Percentiles rank a stretch among this genome's conserved stretches.
Conservation (phyloP, 2,113 vertebrate species). For the Axis porcinus region DNA sequence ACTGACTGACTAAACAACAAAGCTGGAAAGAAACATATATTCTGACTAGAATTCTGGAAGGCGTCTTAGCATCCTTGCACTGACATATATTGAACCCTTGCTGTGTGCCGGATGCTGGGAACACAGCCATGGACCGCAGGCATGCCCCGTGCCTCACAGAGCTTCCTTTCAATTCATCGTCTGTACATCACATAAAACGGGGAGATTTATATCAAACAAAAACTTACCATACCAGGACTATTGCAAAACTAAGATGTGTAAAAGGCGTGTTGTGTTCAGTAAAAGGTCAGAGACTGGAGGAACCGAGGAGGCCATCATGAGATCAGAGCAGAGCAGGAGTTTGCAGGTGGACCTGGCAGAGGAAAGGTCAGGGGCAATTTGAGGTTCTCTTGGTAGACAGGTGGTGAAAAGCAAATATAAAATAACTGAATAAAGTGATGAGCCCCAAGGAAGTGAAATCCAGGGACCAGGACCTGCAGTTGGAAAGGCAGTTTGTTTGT, state of each 20-base stretch:
- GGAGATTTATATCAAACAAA: neutral
- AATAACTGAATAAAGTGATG: neutral
- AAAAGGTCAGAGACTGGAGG: neutral
- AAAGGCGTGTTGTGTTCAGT: neutral
- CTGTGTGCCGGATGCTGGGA: neutral
- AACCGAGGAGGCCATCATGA: rapidly evolving
- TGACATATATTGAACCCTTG: neutral
- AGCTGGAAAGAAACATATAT: neutral
- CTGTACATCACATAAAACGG: no score
- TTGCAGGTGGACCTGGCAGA: neutral
- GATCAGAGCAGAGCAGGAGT: neutral
- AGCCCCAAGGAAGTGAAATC: neutral
- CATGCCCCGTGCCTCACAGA: neutral
- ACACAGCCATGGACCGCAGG: neutral
- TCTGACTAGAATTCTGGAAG: neutral
- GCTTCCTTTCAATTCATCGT: no score
- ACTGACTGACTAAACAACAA: no score
- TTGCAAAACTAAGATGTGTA: neutral
- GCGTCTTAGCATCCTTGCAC: neutral
- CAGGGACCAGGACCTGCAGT: neutral
- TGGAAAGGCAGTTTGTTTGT: neutral
- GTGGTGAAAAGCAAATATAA: neutral
- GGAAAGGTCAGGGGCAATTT: rapidly evolving
- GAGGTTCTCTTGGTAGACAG: neutral
- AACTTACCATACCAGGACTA: neutral